These are phyloP conservation scores for Brachyrhaphis roseni DNA, from an alignment of 2,797 vertebrate genomes.

Conservation along the genomic window DNA sequence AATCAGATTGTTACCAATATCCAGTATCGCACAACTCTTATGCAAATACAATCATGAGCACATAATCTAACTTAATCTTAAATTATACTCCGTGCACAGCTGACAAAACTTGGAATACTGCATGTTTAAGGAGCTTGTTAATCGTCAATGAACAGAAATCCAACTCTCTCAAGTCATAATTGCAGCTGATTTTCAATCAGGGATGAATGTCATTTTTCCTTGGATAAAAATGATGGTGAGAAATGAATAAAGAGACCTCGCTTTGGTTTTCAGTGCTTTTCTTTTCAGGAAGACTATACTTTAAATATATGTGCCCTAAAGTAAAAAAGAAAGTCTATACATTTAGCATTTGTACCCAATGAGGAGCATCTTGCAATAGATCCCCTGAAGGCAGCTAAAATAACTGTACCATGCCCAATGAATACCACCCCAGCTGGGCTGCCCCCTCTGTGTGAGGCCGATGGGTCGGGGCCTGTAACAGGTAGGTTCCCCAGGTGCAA, in stretches of 20 bases:
- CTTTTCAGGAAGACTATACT: background rate
- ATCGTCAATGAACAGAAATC: background rate
- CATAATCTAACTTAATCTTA: no score
- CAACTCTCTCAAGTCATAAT: background rate
- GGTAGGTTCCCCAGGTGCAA: constrained; percentile 93
- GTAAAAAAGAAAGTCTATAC: background rate
- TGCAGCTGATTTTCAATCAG: background rate
- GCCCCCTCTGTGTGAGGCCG: constrained; percentile 65
- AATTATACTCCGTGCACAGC: background rate
- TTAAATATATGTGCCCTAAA: background rate
- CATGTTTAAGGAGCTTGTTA: background rate
- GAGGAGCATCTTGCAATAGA: constrained; percentile 61
- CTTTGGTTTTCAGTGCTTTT: background rate
- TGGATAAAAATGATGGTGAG: background rate
- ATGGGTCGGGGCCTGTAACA: constrained; percentile 83
- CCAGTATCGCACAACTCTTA: background rate
- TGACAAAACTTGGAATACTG: background rate
- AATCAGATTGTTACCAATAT: background rate
- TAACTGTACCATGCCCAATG: constrained; percentile 80
- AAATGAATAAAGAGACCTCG: background rate
- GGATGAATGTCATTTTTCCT: background rate
- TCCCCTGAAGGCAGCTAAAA: constrained; percentile 83
- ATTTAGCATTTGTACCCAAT: constrained; percentile 24
- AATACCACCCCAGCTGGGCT: constrained; percentile 81
- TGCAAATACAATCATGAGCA: background rate